A percentile compares a stretch with the other conserved stretches of the same genome.
Evolutionary conservation across 2,113 vertebrate genomes (phyloP).

Genomic region (Setophaga coronata): DNA sequence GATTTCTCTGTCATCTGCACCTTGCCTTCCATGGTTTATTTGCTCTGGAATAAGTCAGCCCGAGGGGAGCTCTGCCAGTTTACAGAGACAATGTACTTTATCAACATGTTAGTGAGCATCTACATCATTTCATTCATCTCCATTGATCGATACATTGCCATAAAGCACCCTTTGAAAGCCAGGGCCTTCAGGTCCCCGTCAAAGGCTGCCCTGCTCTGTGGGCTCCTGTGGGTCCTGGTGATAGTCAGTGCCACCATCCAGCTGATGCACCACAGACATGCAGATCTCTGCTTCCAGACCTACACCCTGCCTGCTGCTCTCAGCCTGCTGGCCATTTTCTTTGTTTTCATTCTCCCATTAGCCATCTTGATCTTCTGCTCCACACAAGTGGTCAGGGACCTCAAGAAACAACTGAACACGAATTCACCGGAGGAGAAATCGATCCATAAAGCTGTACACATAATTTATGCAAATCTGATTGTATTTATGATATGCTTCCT

Average conservation of each 20-base stretch:
- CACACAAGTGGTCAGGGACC: slow-evolving; percentile 27
- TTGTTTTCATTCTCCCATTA: slow-evolving; percentile 64
- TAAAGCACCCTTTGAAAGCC: slow-evolving; percentile 72
- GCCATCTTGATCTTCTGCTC: slow-evolving; percentile 71
- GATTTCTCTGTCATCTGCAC: slow-evolving; percentile 70
- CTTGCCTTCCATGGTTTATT: slow-evolving; percentile 60
- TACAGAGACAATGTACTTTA: slow-evolving; percentile 45
- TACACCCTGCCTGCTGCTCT: accelerated
- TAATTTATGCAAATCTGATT: slow-evolving; percentile 71
- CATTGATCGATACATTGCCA: slow-evolving; percentile 72
- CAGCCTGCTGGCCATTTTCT: background rate
- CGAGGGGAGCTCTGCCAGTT: slow-evolving; percentile 28
- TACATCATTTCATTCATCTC: slow-evolving; percentile 65
- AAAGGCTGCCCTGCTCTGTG: slow-evolving; percentile 61
- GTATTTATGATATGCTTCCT: slow-evolving; percentile 77
- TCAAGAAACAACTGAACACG: slow-evolving; percentile 9
- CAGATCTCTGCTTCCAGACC: slow-evolving; percentile 31
- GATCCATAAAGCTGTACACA: slow-evolving; percentile 44
- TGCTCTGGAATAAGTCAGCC: background rate
- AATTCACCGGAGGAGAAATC: background rate
- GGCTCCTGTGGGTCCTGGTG: slow-evolving; percentile 61
- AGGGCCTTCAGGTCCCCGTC: slow-evolving; percentile 56
- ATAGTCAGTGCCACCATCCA: background rate
- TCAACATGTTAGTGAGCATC: slow-evolving; percentile 77
- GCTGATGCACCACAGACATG: accelerated